phyloP scores from a whole-genome alignment of 2,113 vertebrate species.

The Amphiprion percula region DNA sequence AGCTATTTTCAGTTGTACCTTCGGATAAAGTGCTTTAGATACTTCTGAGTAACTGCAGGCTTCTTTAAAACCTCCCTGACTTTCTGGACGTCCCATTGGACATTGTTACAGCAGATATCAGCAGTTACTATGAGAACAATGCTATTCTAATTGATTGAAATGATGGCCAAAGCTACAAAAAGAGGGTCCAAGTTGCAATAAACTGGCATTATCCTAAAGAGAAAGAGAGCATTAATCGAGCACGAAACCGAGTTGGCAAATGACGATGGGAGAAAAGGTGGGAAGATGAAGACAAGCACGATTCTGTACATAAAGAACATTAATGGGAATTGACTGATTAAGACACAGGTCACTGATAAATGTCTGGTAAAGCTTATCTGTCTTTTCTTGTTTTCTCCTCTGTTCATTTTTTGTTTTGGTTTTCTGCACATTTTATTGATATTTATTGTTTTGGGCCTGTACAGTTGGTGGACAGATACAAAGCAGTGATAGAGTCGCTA shows the following conservation, averaged over 20 bases:
- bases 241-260: background rate
- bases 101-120: background rate
- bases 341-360: too few species aligned
- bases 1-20: too few species aligned
- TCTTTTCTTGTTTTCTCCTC: too few species aligned
- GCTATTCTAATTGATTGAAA: background rate
- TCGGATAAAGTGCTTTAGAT: too few species aligned
- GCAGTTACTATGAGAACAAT: background rate
- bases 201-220: background rate
- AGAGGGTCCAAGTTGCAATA: background rate
- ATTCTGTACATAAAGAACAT: background rate
- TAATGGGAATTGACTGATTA: background rate
- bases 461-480: background rate
- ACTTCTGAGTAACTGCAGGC: background rate
- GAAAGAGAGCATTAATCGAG: background rate
- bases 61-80: background rate
- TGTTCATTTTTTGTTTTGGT: too few species aligned
- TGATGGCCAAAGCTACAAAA: background rate
- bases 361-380: too few species aligned
- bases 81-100: background rate
- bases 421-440: too few species aligned
- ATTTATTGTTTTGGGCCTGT: too few species aligned
- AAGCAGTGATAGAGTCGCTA: background rate
- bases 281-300: too few species aligned
- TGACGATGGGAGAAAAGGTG: background rate